phyloP scores from a whole-genome alignment of 1,140 invertebrate species.

The Globodera ellingtonae region DNA sequence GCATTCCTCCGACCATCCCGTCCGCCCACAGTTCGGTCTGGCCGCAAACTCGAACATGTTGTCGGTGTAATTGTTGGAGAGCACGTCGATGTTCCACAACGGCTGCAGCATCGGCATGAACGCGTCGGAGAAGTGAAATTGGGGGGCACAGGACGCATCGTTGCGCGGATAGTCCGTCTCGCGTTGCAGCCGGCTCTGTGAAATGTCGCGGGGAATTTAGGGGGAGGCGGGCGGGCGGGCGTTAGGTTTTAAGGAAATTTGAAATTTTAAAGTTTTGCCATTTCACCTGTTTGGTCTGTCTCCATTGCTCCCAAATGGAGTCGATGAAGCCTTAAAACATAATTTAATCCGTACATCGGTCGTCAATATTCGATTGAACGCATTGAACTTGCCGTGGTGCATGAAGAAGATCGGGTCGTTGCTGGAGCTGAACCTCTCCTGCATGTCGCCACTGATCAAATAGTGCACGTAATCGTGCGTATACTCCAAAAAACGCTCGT shows the following conservation, averaged over 20 bases:
- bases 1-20: conserved; percentile 45
- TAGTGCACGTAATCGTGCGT: conserved; percentile 59
- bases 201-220: conserved; percentile 37
- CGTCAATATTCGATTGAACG: not conserved
- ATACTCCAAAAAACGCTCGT: conserved; percentile 61
- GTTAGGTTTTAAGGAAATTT: conserved; percentile 4
- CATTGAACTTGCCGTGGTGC: conserved; percentile 45
- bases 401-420: conserved; percentile 66
- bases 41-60: conserved; percentile 61
- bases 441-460: conserved; percentile 64
- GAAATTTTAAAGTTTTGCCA: conserved; percentile 11
- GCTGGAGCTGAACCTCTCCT: conserved; percentile 56
- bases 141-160: conserved; percentile 46
- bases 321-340: conserved; percentile 62
- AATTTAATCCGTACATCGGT: not conserved
- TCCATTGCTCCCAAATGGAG: conserved; percentile 64
- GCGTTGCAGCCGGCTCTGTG: conserved; percentile 53
- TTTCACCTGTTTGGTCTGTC: conserved; percentile 53
- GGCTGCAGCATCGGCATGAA: conserved; percentile 51
- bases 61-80: conserved; percentile 64
- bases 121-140: conserved; percentile 42
- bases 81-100: conserved; percentile 54
- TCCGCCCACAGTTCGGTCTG: conserved; percentile 44
- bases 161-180: conserved; percentile 53
- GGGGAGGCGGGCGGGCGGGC: conserved; percentile 35